These are phyloP conservation scores for Euspilapteryx auroguttella DNA, from an alignment of 2,888 invertebrate species.

Conservation along the genomic window DNA sequence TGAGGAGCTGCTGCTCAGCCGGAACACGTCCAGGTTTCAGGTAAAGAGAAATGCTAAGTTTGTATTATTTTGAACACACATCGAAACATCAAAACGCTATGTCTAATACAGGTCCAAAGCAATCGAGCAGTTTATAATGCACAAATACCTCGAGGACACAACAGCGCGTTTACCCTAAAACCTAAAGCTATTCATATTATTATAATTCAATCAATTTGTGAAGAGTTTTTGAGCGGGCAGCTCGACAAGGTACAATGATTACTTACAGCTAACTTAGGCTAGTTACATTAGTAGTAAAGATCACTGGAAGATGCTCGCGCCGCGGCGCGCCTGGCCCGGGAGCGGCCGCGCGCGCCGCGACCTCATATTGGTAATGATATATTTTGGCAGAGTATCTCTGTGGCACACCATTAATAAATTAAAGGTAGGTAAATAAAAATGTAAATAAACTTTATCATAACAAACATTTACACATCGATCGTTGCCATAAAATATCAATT, in stretches of 20 bases:
- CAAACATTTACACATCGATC: conserved; percentile 55
- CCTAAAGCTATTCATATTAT: no score
- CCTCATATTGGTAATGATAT: conserved; percentile 49
- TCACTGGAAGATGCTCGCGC: conserved; percentile 50
- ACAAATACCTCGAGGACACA: conserved; percentile 19
- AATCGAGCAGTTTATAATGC: conserved; percentile 31
- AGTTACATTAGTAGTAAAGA: conserved; percentile 39
- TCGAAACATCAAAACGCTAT: conserved; percentile 46
- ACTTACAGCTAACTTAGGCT: conserved; percentile 45
- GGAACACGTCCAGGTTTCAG: no score
- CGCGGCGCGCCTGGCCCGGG: conserved; percentile 1
- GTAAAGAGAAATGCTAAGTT: conserved; percentile 42
- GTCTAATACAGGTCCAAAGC: conserved; percentile 44
- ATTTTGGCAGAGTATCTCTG: conserved; percentile 62
- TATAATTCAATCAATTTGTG: conserved; percentile 49
- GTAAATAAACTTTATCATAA: conserved; percentile 57
- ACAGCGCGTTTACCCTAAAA: conserved; percentile 34
- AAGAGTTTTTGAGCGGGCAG: conserved; percentile 35
- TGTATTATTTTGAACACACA: conserved; percentile 53
- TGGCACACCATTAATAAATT: conserved; percentile 61
- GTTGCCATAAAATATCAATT: conserved; percentile 55
- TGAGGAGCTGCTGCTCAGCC: no score
- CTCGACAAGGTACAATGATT: conserved; percentile 45
- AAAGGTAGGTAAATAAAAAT: conserved; percentile 55
- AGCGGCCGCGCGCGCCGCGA: conserved; percentile 7